Evolutionary conservation across 2,113 vertebrate species (phyloP), one percentile per base, ranked within the genome.

Genomic region (Agelaius tricolor): DNA sequence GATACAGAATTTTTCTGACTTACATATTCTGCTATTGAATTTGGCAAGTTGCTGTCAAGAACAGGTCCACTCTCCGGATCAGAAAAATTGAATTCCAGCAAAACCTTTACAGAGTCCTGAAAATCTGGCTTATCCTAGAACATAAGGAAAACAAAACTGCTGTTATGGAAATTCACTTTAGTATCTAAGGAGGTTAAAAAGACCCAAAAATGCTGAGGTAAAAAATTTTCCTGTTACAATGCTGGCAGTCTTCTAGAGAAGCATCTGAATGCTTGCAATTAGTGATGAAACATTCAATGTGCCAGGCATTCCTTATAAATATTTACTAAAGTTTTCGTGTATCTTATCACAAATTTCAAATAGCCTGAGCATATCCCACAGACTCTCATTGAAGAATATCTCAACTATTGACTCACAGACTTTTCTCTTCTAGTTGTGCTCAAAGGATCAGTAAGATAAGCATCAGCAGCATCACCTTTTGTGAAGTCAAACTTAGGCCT

Each of bases 81-180:
- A 33, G 96, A 98, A 31, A 99, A 97, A 86, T 98, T 98, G 94
- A 99, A 99, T 82, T 99, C 98, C 94, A 99, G 90, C 68, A 98
- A 98, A 90, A 99, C 97, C 97, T 99, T 98, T 81, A 99, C 98
- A 4, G 99, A 98, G 82, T 99, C 98, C 76, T 98, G 98, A 96
- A 99, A 99, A 94, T 99, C 99, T 90, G 98, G 98, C n/a, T 98
- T 99, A 65, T 98, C 98, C 99, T 99, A 96, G 23, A 90, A 90
- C 7, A 93, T 37, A 54, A 93, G 83, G 73, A 74, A 89, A 59
- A 94, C 2, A 96, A 83, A 80, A 90, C 6, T 84, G 20, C 44
- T 91, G 51, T 95, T 92, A 88, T 7, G 15, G 30, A 66, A 54
- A 55, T 63, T 43, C 55, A 69, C 7, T 62, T 84, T 43, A 21